phyloP scores from a whole-genome alignment of 2,888 invertebrate genomes.

The Pandemis corylana region DNA sequence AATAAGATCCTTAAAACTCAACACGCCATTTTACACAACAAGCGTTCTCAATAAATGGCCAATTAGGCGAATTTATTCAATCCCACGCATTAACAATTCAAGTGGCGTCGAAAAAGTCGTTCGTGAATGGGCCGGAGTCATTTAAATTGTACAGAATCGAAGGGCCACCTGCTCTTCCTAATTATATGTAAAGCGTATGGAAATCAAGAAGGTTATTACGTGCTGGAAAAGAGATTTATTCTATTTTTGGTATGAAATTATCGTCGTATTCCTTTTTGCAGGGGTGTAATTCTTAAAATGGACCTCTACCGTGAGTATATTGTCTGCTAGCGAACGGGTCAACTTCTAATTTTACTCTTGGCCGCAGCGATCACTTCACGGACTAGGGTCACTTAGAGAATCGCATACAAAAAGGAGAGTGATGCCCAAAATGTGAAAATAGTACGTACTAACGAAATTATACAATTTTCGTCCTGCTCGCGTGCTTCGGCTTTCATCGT shows the following conservation, averaged over 20 bases:
- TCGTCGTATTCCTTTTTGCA: not conserved
- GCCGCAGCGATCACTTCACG: too few relatives aligned
- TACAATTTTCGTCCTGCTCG: too few relatives aligned
- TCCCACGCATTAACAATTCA: constrained; percentile 18
- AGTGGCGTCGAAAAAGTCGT: constrained; percentile 15
- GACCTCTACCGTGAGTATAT: too few relatives aligned
- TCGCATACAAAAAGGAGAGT: too few relatives aligned
- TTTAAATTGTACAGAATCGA: constrained; percentile 22
- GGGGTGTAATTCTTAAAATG: not conserved
- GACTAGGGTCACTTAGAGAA: too few relatives aligned
- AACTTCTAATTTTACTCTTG: too few relatives aligned
- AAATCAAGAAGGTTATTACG: constrained; percentile 50
- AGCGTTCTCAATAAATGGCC: constrained; percentile 15
- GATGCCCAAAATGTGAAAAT: too few relatives aligned
- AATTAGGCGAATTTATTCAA: constrained; percentile 24
- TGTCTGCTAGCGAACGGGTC: too few relatives aligned
- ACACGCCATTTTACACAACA: constrained; percentile 9
- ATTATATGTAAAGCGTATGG: constrained; percentile 66
- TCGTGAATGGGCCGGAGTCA: constrained; percentile 17
- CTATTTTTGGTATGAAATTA: constrained; percentile 2
- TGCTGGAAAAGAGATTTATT: constrained; percentile 7
- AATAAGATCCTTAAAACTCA: not conserved
- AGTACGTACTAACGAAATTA: too few relatives aligned
- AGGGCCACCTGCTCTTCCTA: constrained; percentile 40
- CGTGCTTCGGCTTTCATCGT: too few relatives aligned